Evolutionary conservation across 2,888 invertebrate species (phyloP).

Genomic region (Phengaris alcon): DNA sequence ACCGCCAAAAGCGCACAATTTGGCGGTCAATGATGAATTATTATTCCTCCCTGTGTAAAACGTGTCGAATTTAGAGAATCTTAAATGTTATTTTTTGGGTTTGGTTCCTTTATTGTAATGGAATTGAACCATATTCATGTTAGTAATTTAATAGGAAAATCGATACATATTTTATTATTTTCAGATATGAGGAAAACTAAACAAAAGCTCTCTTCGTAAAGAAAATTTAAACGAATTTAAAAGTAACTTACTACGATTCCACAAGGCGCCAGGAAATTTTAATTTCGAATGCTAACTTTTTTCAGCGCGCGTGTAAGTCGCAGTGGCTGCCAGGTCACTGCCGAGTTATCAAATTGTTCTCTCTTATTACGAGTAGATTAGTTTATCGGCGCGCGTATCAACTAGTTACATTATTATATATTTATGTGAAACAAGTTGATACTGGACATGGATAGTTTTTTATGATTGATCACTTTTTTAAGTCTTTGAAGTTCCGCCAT

Average conservation of each 20-base stretch:
- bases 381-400: conserved; percentile 66
- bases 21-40: too few relatives aligned
- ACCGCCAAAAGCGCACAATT: too few relatives aligned
- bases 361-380: conserved; percentile 59
- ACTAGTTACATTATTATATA: conserved; percentile 51
- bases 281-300: conserved; percentile 36
- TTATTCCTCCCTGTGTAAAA: too few relatives aligned
- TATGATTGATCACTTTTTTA: conserved; percentile 49
- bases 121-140: too few relatives aligned
- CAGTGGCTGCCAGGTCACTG: conserved; percentile 54
- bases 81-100: too few relatives aligned
- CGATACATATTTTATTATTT: too few relatives aligned
- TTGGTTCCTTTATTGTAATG: too few relatives aligned
- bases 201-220: too few relatives aligned
- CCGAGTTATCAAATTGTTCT: conserved; percentile 52
- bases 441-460: conserved; percentile 42
- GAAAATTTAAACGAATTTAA: not conserved
- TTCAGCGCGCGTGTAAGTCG: conserved; percentile 42
- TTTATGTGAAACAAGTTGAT: conserved; percentile 46
- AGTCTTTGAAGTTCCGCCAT: conserved; percentile 31
- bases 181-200: too few relatives aligned
- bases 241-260: conserved; percentile 5
- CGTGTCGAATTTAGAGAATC: too few relatives aligned
- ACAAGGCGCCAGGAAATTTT: not conserved
- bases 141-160: too few relatives aligned